Base-by-base conservation (phyloP, 2,888 invertebrate species). In the Perithous albicinctus region DNA sequence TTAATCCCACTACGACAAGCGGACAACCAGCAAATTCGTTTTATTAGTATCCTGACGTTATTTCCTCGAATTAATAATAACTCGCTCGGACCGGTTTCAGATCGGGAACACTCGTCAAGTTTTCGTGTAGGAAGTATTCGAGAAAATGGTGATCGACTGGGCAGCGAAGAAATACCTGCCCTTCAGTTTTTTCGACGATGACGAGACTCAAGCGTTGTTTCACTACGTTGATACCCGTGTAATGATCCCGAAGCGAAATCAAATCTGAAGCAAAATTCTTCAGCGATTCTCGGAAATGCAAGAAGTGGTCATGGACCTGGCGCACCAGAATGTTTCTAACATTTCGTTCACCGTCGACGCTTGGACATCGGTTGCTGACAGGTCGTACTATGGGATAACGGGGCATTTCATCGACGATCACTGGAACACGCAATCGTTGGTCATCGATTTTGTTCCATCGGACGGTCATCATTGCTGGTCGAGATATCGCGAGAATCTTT, bases 321-420 rank as follows among this genome's bases (percentile, higher is more conserved):
- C 84, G 26, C 63, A 69, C 78, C 76, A 82, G 70, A 77, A 73
- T 74, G 72, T 54, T 23, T 84, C 83, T 6, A 86, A 85, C 76
- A 82, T 86, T 35, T 84, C 86, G 56, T 86, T 87, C 15, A 87
- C 88, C 15, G 83, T 87, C 75, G 85, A 88, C 79, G 86, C 83
- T 15, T 87, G 85, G 86, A 83, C 86, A 23, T 85, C 86, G n/a
- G 79, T 86, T 56, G 76, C 66, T 73, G 76, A 78, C 38, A 84
- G 70, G 77, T 82, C 83, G 7, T 87, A 78, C 64, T 88, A 86
- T 78, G 88, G 88, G 5, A 83, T 88, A 10, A 88, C 87, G 10
- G 66, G 59, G 8, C 86, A 88, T 85, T 89, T 83, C 73, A 83
- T 87, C 73, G 87, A 88, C 43, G 26, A 85, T 5, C 63, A 80